phyloP scores from a whole-genome alignment of 2,888 invertebrate species.

The Octonoba sinensis region DNA sequence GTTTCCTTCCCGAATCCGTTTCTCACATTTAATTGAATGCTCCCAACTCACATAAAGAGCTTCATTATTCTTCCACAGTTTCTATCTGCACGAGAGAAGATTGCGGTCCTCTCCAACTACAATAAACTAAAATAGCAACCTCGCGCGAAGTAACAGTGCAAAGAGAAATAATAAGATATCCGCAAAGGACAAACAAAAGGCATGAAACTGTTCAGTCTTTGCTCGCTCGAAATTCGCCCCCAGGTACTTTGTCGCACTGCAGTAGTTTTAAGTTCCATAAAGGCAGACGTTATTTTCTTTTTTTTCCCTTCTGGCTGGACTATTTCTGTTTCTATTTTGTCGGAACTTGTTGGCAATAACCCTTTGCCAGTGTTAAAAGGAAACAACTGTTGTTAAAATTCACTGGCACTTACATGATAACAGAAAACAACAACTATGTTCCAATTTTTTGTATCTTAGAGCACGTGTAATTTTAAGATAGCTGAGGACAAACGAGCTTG shows the following conservation, averaged over 20 bases:
- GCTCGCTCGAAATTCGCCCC: neutral
- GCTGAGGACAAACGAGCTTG: constrained; percentile 11
- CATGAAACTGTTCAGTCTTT: neutral
- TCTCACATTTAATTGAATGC: no score
- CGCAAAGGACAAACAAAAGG: constrained; percentile 15
- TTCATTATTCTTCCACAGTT: neutral
- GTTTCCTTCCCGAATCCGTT: no score
- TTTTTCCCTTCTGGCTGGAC: constrained; percentile 14
- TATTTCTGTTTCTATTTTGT: constrained; percentile 54
- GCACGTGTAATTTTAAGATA: constrained; percentile 10
- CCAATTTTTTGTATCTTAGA: no score
- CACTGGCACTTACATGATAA: no score
- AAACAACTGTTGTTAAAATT: neutral
- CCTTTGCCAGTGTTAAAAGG: neutral
- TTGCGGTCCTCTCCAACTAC: constrained; percentile 7
- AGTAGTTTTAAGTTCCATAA: constrained; percentile 51
- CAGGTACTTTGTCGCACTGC: constrained; percentile 54
- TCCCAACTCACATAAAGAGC: no score
- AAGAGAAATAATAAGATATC: neutral
- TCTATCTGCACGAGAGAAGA: neutral
- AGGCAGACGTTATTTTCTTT: constrained; percentile 6
- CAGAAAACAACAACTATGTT: no score
- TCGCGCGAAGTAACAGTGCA: neutral
- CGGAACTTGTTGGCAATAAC: constrained; percentile 39
- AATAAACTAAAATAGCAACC: constrained; percentile 49